Conservation (phyloP, 2,888 invertebrate genomes). For the Carterocephalus palaemon region DNA sequence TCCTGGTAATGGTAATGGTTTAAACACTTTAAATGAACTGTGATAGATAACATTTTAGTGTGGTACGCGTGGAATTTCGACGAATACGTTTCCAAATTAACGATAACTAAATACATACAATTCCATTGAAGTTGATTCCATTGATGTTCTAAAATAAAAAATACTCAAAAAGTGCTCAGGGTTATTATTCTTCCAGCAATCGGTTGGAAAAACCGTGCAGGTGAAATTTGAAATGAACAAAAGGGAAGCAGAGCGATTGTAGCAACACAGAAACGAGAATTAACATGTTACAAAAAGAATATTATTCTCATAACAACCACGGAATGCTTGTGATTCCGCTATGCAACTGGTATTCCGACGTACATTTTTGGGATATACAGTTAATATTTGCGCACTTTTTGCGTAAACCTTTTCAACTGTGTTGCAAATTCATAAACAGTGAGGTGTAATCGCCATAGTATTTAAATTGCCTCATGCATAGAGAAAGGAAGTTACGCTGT, state of each 20-base stretch:
- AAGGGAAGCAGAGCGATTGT: conserved; percentile 14
- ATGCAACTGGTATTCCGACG: conserved; percentile 14
- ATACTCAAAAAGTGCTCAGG: too few relatives aligned
- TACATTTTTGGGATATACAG: conserved; percentile 15
- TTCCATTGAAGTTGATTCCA: too few relatives aligned
- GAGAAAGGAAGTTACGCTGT: conserved; percentile 38
- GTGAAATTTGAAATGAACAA: conserved; percentile 6
- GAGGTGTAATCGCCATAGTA: conserved; percentile 42
- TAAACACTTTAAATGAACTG: too few relatives aligned
- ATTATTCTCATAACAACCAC: conserved; percentile 19
- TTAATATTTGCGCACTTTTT: conserved; percentile 18
- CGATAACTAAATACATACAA: too few relatives aligned
- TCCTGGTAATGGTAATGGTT: too few relatives aligned
- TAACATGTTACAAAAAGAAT: conserved; percentile 22
- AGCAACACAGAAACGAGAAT: conserved; percentile 10
- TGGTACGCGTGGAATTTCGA: too few relatives aligned
- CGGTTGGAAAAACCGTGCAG: too few relatives aligned
- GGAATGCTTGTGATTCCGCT: conserved; percentile 18
- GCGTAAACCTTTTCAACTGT: conserved; percentile 19
- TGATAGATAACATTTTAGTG: too few relatives aligned
- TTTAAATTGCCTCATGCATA: conserved; percentile 66
- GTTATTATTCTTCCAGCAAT: too few relatives aligned
- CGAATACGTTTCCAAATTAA: too few relatives aligned
- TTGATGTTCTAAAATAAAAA: too few relatives aligned
- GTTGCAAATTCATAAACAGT: conserved; percentile 34